Evolutionary conservation across 2,113 vertebrate genomes (phyloP).

Genomic region (Hydrochoerus hydrochaeris): DNA sequence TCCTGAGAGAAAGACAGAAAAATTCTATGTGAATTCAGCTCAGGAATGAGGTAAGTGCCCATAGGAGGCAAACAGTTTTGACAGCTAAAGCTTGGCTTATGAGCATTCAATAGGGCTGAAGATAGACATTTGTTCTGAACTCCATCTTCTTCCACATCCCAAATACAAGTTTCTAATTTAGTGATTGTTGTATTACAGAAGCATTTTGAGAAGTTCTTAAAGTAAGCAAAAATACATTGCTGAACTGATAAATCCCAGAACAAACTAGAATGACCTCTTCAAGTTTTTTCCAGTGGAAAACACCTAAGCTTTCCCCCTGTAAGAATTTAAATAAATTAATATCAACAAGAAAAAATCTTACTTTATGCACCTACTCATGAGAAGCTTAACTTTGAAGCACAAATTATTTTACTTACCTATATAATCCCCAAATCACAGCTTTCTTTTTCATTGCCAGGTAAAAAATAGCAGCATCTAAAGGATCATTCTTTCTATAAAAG

Average conservation of each 20-base stretch:
- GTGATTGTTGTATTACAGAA: not conserved
- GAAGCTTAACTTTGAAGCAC: constrained; percentile 13
- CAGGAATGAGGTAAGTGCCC: not conserved
- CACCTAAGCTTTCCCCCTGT: not conserved
- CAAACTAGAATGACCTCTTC: constrained; percentile 1
- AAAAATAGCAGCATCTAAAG: constrained; percentile 97
- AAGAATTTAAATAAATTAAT: constrained; percentile 7
- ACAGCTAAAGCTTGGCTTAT: not conserved
- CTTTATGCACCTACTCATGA: not conserved
- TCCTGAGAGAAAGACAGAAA: constrained; percentile 3
- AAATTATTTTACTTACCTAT: constrained; percentile 89
- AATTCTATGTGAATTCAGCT: constrained; percentile 7
- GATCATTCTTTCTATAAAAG: constrained; percentile 95
- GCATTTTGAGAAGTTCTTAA: not conserved
- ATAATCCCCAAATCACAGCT: constrained; percentile 97
- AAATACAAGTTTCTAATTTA: not conserved
- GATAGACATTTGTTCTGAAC: not conserved
- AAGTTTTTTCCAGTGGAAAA: not conserved
- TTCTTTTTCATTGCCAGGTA: constrained; percentile 99
- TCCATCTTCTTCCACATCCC: not conserved
- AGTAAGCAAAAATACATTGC: constrained; percentile 13
- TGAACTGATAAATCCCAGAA: constrained; percentile 42
- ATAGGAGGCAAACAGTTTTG: not conserved
- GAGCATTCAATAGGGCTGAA: not conserved
- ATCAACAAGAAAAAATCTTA: constrained; percentile 34